Conservation (phyloP, 2,888 invertebrate species). For the Salpingus planirostris region DNA sequence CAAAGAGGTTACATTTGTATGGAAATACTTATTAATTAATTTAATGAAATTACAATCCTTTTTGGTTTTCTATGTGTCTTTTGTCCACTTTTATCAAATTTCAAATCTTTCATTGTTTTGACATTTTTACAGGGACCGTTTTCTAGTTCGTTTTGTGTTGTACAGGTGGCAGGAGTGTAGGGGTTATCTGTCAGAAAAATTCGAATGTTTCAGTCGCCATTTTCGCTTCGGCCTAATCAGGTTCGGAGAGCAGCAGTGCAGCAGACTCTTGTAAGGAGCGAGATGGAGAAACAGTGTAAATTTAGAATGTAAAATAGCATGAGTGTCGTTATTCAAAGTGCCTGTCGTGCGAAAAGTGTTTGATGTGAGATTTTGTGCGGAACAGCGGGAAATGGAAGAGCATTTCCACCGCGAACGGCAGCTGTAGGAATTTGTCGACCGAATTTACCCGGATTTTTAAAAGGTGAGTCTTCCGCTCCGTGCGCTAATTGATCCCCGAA, state of each 20-base stretch:
- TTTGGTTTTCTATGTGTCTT: no score
- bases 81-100: no score
- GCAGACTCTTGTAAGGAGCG: no score
- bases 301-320: conserved; percentile 32
- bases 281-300: conserved; percentile 34
- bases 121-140: no score
- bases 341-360: conserved; percentile 26
- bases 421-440: conserved; percentile 6
- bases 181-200: not conserved
- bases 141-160: no score
- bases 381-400: conserved; percentile 27
- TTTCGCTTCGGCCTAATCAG: conserved; percentile 22
- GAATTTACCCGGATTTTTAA: no score
- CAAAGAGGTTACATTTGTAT: no score
- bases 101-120: no score
- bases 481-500: no score
- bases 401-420: conserved; percentile 11
- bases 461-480: no score
- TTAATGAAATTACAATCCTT: no score
- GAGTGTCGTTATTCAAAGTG: conserved; percentile 31
- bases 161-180: not conserved
- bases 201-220: conserved; percentile 20
- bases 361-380: conserved; percentile 26
- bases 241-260: conserved; percentile 17
- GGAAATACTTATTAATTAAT: no score